Evolutionary conservation across 2,113 vertebrate genomes (phyloP), one percentile per base, ranked within the genome.

Genomic region (Paradoxurus hermaphroditus): DNA sequence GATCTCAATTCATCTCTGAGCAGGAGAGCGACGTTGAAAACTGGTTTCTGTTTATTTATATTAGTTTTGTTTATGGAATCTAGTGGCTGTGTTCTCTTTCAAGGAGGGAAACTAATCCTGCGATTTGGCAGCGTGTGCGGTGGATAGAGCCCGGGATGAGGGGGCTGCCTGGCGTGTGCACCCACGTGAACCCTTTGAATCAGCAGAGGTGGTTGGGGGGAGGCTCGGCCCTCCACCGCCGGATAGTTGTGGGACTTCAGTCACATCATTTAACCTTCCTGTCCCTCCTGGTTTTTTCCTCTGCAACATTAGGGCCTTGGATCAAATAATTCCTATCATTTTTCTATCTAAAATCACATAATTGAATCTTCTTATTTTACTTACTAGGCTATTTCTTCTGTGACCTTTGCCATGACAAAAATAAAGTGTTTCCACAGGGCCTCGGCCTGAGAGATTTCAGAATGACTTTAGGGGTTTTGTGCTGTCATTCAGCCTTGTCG

Each of bases 191-290:
- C 12, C 31, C 0, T 25, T 86, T 10, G 7, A n/a, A 4, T 18
- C 12, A 11, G 39, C 10, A 36, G 1, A 15, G 0, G 0, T 7
- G 51, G 4, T 59, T 59, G 5, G 7, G 3, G 12, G 7, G 10
- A 1, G 12, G 25, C 27, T 56, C 5, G 16, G 19, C 36, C 56
- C 11, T 63, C 25, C 34, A 4, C 0, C n/a, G 19, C 68, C 44
- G 4, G 27, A 8, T 21, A 14, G 73, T 31, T 31, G 19, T 51
- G 34, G 13, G 44, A 62, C 25, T 63, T 73, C 2, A 31, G 59
- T 67, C 56, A 27, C 19, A 16, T 68, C n/a, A 41, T 56, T 81
- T 39, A 87, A 49, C n/a, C 2, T 78, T 9, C 3, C 18, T 72
- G 44, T 31, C 2, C 31, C 21, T 88, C 46, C 0, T 0, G 0